These are phyloP conservation scores for Mnemiopsis leidyi DNA, from an alignment of 37 sponge, comb jelly and placozoan species.

Conservation along the genomic window DNA sequence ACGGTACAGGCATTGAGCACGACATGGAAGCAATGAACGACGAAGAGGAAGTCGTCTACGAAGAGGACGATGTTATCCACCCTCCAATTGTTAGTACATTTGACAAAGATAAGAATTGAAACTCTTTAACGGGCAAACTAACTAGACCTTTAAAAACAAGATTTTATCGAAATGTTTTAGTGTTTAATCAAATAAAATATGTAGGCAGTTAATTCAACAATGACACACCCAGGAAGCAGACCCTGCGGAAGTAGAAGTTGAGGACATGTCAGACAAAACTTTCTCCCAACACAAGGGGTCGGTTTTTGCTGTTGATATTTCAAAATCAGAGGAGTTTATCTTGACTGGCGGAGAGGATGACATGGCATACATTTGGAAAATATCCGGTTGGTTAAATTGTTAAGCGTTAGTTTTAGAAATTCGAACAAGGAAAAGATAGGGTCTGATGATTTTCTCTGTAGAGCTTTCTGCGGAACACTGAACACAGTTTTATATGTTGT, in stretches of 20 bases:
- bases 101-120: too few relatives aligned
- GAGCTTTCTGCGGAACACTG: too few relatives aligned
- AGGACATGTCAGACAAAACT: slow-evolving; percentile 50
- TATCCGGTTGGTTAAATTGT: neutral
- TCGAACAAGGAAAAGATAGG: too few relatives aligned
- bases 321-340: slow-evolving; percentile 4
- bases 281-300: slow-evolving; percentile 30
- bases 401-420: too few relatives aligned
- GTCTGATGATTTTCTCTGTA: too few relatives aligned
- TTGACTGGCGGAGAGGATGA: slow-evolving; percentile 61
- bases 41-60: neutral
- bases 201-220: too few relatives aligned
- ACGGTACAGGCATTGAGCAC: neutral
- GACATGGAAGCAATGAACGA: neutral
- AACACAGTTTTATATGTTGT: too few relatives aligned
- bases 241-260: neutral
- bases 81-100: neutral
- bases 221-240: neutral
- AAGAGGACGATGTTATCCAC: neutral
- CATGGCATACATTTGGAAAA: slow-evolving; percentile 60
- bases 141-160: too few relatives aligned
- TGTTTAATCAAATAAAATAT: too few relatives aligned
- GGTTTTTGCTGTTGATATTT: slow-evolving; percentile 44
- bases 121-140: too few relatives aligned
- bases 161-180: too few relatives aligned